Base-by-base conservation (phyloP, 2,888 invertebrate genomes). In the Drosophila antonietae region DNA sequence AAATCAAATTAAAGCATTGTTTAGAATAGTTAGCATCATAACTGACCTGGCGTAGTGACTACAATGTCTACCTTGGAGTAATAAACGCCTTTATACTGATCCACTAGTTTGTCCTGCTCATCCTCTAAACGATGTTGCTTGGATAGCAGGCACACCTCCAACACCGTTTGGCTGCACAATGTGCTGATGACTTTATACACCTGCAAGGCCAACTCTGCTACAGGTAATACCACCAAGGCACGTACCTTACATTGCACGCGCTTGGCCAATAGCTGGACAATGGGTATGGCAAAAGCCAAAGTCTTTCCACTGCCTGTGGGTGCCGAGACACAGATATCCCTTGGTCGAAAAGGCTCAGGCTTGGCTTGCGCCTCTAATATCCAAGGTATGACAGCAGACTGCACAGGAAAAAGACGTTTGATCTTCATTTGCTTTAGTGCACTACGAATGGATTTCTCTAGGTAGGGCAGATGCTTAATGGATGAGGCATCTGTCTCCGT, bases 261-360 rank as follows among this genome's bases (percentile, higher is more conserved):
- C 59, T 94, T 94, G 1, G 83, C 63, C 72, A 97, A 90, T 61
- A 92, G 94, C 93, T 98, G 97, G 43, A 99, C 93, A 53, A 99
- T 95, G 9, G 99, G 99, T 73, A 99, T 93, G 55, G 97, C 97
- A 94, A 97, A 99, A 4, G 98, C 96, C 67, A 99, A 93, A 1
- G 99, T 99, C 94, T 99, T 99, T 23, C 99, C 99, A 94, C 98
- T 98, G 20, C 98, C 99, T 2, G 99, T 99, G 1, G 99, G 98
- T 20, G 99, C 98, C 47, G 98, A 98, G 35, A 99, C 97, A 93
- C 99, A 99, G 59, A 98, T 94, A 92, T 99, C 99, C 80, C 96
- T 95, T 0, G 97, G 96, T 93, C 97, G 95, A 82, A 96, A 94
- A 35, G 94, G 93, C 85, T 93, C 90, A 65, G 95, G 94, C 78